Base-by-base conservation (phyloP, 92 coral and sea anemone genomes). In the Porites evermanni region DNA sequence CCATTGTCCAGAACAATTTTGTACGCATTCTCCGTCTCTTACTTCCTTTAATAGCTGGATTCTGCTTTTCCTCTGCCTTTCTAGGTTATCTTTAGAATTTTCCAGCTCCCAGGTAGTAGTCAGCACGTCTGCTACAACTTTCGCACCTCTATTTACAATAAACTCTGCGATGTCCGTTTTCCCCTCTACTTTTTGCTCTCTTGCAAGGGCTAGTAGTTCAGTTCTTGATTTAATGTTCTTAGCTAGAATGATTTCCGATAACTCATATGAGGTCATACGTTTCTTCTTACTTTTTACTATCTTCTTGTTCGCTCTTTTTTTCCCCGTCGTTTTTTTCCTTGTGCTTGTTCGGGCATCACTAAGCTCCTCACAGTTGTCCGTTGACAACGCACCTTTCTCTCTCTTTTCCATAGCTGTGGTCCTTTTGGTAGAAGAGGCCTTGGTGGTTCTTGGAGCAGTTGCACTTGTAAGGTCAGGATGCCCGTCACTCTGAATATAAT, bases 31-130 rank as follows among this genome's bases (percentile, higher is more conserved):
- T 44, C 75, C 12, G 50, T 20, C 74, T 26, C 53, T 38, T 11
- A 64, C 70, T 12, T 81, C 83, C 3, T 67, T 6, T 89, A 70
- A 44, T 29, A 24, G 52, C 54, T 70, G 78, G 56, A 89, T 51
- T 75, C 92, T 73, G 73, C 76, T 79, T 65, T 89, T 79, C 51
- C 60, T 84, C 7, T 78, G 71, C 29, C 89, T 60, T 68, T 83
- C 84, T 56, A 79, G 70, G 20, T n/a, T 21, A 70, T 75, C 78
- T 17, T 69, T 78, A 53, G 88, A 67, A 16, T 19, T 12, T 32
- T 90, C 44, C 74, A 92, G 38, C 58, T 92, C 95, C 93, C 94
- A 84, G 9, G 89, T 89, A 52, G 89, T 89, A 6, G 66, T 73
- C 17, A 89, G n/a, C 72, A 89, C 90, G 67, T 86, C 91, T 10